phyloP scores from a whole-genome alignment of 1,140 invertebrate genomes.

The honey bee (Apis mellifera) region DNA sequence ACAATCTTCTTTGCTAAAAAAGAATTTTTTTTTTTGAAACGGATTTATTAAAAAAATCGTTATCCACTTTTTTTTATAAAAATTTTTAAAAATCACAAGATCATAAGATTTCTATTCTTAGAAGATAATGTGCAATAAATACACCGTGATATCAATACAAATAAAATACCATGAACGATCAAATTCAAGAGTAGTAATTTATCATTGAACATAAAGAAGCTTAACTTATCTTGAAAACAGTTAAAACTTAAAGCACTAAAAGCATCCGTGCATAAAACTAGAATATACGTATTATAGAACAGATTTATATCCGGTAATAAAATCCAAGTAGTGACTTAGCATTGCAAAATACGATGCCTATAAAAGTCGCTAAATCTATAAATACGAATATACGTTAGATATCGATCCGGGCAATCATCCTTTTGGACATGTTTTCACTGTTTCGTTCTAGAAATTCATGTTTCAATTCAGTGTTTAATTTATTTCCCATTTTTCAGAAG shows the following conservation, averaged over 20 bases:
- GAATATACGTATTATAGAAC: neutral
- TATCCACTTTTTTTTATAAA: too few relatives aligned
- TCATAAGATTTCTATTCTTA: too few relatives aligned
- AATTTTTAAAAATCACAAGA: too few relatives aligned
- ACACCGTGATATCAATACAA: too few relatives aligned
- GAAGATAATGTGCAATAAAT: too few relatives aligned
- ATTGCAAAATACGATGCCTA: neutral
- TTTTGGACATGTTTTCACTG: too few relatives aligned
- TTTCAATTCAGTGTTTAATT: too few relatives aligned
- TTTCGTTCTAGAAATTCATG: too few relatives aligned
- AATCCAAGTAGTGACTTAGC: neutral
- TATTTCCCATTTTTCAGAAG: too few relatives aligned
- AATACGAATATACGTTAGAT: neutral
- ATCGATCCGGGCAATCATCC: too few relatives aligned
- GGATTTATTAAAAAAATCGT: too few relatives aligned
- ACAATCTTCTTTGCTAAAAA: neutral
- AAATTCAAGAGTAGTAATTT: neutral
- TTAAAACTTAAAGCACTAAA: neutral
- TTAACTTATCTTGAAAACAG: neutral
- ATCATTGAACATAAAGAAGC: neutral
- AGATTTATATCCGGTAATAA: neutral
- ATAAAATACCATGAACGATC: neutral
- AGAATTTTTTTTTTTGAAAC: neutral
- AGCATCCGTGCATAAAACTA: neutral
- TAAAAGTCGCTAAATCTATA: neutral